A percentile compares a stretch with the other conserved stretches of the same genome.
Conservation (phyloP, 2,888 invertebrate species). For the Cecidostiba fungosa region DNA sequence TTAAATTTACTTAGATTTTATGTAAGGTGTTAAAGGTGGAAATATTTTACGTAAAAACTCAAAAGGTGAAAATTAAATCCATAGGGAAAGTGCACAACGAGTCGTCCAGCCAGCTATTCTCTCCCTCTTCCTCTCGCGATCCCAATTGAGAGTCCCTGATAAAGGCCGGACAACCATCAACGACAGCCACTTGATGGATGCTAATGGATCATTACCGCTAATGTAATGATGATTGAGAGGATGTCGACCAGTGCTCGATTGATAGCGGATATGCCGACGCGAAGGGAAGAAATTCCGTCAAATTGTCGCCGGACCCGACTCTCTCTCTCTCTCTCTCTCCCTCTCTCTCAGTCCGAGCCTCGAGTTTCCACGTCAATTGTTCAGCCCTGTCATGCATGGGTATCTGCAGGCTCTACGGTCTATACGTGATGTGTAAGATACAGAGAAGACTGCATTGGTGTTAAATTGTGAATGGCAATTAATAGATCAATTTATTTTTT, state of each 20-base stretch:
- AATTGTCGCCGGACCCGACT: conserved; percentile 37
- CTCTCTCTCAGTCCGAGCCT: background rate
- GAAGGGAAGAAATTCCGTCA: conserved; percentile 66
- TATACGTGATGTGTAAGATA: background rate
- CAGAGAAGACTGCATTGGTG: background rate
- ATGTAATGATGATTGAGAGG: conserved; percentile 77
- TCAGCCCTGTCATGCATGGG: background rate
- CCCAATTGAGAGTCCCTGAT: conserved; percentile 64
- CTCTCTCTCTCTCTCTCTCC: background rate
- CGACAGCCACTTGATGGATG: conserved; percentile 76
- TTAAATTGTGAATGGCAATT: background rate
- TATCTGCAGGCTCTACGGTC: background rate
- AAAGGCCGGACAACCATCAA: conserved; percentile 71
- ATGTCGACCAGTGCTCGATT: conserved; percentile 67
- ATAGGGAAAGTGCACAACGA: background rate
- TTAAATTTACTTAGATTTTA: too few relatives aligned
- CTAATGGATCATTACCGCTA: conserved; percentile 75
- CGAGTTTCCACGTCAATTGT: conserved; percentile 60
- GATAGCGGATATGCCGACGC: conserved; percentile 62
- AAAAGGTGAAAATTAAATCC: background rate
- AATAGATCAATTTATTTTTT: too few relatives aligned
- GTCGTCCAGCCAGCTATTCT: conserved; percentile 8
- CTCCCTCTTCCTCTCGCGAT: conserved; percentile 63
- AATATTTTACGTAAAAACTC: background rate
- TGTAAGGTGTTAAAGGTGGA: too few relatives aligned